phyloP scores from a whole-genome alignment of 2,797 vertebrate genomes.

The Tapera naevia region DNA sequence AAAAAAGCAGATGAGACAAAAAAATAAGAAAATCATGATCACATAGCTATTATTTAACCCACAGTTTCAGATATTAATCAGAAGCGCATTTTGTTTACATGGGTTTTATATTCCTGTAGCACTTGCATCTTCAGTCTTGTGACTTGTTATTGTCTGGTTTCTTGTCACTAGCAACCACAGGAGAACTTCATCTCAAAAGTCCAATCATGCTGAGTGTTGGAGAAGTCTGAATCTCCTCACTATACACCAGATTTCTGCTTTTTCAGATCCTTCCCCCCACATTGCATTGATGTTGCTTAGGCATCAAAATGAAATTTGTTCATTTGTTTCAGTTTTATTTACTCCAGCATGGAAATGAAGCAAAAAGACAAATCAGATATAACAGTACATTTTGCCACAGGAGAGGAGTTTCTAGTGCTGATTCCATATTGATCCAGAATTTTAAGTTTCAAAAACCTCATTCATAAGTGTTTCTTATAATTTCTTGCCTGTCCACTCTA shows the following conservation, averaged over 20 bases:
- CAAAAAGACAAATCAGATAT: constrained; percentile 31
- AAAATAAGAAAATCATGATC: neutral
- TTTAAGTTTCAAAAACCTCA: constrained; percentile 24
- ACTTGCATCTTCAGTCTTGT: neutral
- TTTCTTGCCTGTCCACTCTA: neutral
- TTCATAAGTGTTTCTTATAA: neutral
- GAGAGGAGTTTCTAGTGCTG: constrained; percentile 7
- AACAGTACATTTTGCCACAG: constrained; percentile 35
- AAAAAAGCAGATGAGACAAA: neutral
- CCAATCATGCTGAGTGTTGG: neutral
- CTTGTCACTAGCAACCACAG: neutral
- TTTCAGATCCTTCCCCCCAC: neutral
- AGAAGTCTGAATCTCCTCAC: neutral
- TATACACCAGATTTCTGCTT: neutral
- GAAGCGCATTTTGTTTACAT: neutral
- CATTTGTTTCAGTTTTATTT: constrained; percentile 45
- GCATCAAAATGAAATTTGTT: constrained; percentile 37
- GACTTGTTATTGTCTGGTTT: neutral
- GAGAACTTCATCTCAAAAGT: neutral
- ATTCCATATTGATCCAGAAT: constrained; percentile 15
- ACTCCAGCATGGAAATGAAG: constrained; percentile 27
- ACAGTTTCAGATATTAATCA: neutral
- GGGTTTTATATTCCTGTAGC: neutral
- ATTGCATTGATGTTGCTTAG: neutral
- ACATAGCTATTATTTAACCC: neutral